Percentiles rank a stretch among this genome's conserved stretches.
Conservation (phyloP, 2,113 vertebrate genomes). For the Heterotis niloticus region DNA sequence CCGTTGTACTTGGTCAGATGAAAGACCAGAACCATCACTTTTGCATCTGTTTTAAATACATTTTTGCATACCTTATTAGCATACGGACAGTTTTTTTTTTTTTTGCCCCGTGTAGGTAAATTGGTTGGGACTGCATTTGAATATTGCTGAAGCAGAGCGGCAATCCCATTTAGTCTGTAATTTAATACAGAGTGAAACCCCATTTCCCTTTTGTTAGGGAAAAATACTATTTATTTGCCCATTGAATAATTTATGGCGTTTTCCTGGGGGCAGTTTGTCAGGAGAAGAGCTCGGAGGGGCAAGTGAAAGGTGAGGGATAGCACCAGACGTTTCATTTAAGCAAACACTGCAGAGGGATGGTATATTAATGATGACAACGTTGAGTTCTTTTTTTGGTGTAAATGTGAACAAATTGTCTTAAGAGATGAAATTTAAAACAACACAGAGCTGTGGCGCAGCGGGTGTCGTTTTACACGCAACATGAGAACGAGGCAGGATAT, state of each 20-base stretch:
- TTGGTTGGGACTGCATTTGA: slow-evolving; percentile 34
- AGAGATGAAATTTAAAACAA: slow-evolving; percentile 45
- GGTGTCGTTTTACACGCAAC: slow-evolving; percentile 66
- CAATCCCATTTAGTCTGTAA: slow-evolving; percentile 45
- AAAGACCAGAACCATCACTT: slow-evolving; percentile 26
- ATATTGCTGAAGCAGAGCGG: slow-evolving; percentile 41
- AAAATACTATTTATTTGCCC: slow-evolving; percentile 29
- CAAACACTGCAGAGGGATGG: slow-evolving; percentile 19
- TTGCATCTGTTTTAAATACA: slow-evolving; percentile 24
- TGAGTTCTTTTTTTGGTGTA: slow-evolving; percentile 30
- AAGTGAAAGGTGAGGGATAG: slow-evolving; percentile 25
- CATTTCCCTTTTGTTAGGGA: slow-evolving; percentile 43
- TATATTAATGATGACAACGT: slow-evolving; percentile 29
- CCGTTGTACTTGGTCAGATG: slow-evolving; percentile 34
- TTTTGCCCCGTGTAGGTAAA: slow-evolving; percentile 40
- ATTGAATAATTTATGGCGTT: slow-evolving; percentile 47
- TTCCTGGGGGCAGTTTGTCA: neutral
- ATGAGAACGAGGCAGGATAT: slow-evolving; percentile 69
- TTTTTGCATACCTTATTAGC: slow-evolving; percentile 37
- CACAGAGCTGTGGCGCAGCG: slow-evolving; percentile 46
- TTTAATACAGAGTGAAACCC: slow-evolving; percentile 44
- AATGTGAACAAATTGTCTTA: slow-evolving; percentile 43
- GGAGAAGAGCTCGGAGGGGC: neutral
- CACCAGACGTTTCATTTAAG: slow-evolving; percentile 18
- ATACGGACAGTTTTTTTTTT: slow-evolving; percentile 31